phyloP scores from a whole-genome alignment of 2,797 vertebrate species.

The Malurus leucopterus region DNA sequence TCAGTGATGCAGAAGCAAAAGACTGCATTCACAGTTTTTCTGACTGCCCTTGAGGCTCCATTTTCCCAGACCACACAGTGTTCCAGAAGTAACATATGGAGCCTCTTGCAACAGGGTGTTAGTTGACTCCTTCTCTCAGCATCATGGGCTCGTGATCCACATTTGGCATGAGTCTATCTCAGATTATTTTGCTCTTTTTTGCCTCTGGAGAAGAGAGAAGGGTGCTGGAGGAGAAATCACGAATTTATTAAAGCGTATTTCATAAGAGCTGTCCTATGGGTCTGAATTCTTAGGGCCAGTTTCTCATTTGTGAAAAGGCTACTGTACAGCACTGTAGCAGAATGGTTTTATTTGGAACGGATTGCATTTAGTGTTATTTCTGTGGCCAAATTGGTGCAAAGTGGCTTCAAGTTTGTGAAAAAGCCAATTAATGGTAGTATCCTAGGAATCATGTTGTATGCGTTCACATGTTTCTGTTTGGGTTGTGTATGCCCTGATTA shows the following conservation, averaged over 20 bases:
- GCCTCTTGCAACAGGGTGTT: conserved; percentile 40
- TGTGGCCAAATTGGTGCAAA: background rate
- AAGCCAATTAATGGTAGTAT: background rate
- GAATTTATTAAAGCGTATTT: conserved; percentile 11
- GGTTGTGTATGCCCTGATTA: background rate
- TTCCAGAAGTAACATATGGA: conserved; percentile 57
- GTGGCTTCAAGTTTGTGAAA: background rate
- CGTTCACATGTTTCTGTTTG: background rate
- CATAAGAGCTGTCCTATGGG: background rate
- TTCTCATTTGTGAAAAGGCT: background rate
- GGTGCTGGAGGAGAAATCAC: background rate
- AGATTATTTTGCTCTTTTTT: background rate
- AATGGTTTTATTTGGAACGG: conserved; percentile 28
- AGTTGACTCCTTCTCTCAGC: conserved; percentile 19
- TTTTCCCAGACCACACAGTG: conserved; percentile 47
- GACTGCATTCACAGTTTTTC: conserved; percentile 27
- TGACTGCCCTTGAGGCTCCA: conserved; percentile 36
- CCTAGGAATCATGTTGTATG: accelerated
- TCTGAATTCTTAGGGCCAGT: background rate
- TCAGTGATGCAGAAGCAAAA: conserved; percentile 13
- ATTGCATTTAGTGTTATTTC: background rate
- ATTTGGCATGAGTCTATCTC: conserved; percentile 25
- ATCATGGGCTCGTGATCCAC: background rate
- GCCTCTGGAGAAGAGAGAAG: background rate
- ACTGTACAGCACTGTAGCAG: background rate